Evolutionary conservation across 2,888 invertebrate species (phyloP), one percentile per base, ranked within the genome.

Genomic region (Cecidostiba fungosa): DNA sequence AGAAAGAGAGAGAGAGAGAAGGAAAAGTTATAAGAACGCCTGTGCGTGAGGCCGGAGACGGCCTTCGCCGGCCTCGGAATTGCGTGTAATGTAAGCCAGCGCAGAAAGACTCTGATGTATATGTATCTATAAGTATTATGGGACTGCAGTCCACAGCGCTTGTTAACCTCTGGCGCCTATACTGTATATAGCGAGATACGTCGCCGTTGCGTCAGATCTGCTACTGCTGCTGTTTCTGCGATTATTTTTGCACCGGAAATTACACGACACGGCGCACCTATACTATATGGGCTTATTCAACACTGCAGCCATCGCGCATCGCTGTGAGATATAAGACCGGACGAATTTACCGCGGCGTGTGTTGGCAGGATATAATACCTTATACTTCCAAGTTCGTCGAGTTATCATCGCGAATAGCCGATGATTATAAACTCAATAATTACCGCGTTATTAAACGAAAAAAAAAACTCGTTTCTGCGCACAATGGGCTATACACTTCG

Each of bases 111-210:
- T 36, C n/a, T n/a, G n/a, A n/a, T n/a, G 23, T 36, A 12, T 10
- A 43, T 39, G 39, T 1, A 39, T 39, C n/a, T n/a, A 8, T 39
- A 43, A 12, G 43, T 2, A 43, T 43, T 43, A 43, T 43, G 43
- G 43, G 43, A 10, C 14, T 62, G 12, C 8, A 70, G 19, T 6
- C 5, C 19, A 1, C 8, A n/a, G 8, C n/a, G 70, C 32, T n/a
- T 70, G 29, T 36, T 70, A 70, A 70, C 70, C 6, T 36, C 36
- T 70, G 72, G 23, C 72, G 72, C 72, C 72, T 39, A 8, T 12
- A 16, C 69, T 3, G 32, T 32, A 32, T 32, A 32, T n/a, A 39
- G 39, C 19, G 3, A 2, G 50, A 50, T 16, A 16, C 50, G 50
- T 54, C n/a, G n/a, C 19, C 10, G 54, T n/a, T 59, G 54, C 54